Base-by-base conservation (phyloP, 2,888 invertebrate species). In the Pyrrhia umbra region DNA sequence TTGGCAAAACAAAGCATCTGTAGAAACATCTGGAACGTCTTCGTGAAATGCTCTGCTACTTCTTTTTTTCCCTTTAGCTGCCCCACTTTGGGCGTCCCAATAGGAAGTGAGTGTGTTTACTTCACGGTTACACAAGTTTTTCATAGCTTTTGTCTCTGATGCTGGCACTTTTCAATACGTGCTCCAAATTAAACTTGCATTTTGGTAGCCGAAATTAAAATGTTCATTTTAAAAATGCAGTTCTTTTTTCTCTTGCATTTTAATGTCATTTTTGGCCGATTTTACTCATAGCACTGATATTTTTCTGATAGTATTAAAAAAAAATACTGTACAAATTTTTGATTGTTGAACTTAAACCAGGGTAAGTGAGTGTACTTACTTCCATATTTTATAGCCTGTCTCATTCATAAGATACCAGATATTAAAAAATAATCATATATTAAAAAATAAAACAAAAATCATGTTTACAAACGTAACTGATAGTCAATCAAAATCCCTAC, bases 111-210 rank as follows among this genome's bases (percentile, higher is more conserved):
- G 75, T 72, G 56, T 81, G 76, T 77, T 82, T 81, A 77, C 75
- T 78, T 80, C 70, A 68, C 62, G 66, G 67, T 68, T 77, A 72
- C 64, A 74, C 72, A 81, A 82, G 76, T 82, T 82, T 77, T 77
- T 79, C 77, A 69, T 72, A 73, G 81, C 72, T 72, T 67, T 79
- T 78, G 75, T 77, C 50, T 65, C 62, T 65, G 66, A 61, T 66
- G 61, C 64, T 66, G 65, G 76, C 70, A 76, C 45, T 78, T 72
- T 73, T 68, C 76, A 76, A 78, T 78, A 68, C 68, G 72, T 68
- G 63, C 66, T 67, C 62, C 18, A 68, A 68, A 75, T 77, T 57
- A 62, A 77, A 72, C 60, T 56, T 50, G 54, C 46, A 61, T 65
- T 65, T 65, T 47, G 50, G 59, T 49, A 54, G 37, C 45, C 45